Evolutionary conservation across 2,113 vertebrate species (phyloP).

Genomic region (Zeus faber): DNA sequence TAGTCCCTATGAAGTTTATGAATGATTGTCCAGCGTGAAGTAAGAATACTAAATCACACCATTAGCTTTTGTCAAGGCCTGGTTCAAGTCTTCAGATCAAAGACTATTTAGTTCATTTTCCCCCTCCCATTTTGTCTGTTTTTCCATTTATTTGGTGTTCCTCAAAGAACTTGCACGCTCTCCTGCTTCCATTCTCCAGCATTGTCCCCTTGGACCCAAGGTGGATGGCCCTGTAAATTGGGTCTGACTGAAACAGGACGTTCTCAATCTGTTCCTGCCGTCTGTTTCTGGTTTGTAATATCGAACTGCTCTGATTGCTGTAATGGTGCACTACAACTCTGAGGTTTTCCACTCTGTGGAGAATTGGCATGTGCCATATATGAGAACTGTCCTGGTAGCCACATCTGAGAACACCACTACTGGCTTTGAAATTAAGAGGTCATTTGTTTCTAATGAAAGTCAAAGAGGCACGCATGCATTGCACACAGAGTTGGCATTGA

Average conservation of each 20-base stretch:
- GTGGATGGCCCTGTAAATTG: slow-evolving; percentile 65
- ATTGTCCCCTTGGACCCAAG: slow-evolving; percentile 55
- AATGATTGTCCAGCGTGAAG: slow-evolving; percentile 29
- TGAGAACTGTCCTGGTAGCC: slow-evolving; percentile 52
- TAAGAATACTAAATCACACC: slow-evolving; percentile 26
- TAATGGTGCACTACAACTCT: slow-evolving; percentile 53
- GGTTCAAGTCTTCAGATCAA: slow-evolving; percentile 36
- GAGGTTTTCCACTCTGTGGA: slow-evolving; percentile 56
- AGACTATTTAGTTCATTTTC: slow-evolving; percentile 31
- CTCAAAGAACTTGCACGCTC: slow-evolving; percentile 46
- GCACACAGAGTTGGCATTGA: slow-evolving; percentile 26
- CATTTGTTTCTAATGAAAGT: slow-evolving; percentile 53
- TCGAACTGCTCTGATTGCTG: slow-evolving; percentile 67
- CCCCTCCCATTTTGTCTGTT: slow-evolving; percentile 9
- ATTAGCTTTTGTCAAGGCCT: slow-evolving; percentile 40
- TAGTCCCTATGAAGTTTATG: slow-evolving; percentile 39
- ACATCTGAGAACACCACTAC: slow-evolving; percentile 34
- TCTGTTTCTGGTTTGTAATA: slow-evolving; percentile 73
- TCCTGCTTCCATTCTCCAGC: slow-evolving; percentile 47
- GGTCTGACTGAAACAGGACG: slow-evolving; percentile 70
- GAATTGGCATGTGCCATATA: slow-evolving; percentile 60
- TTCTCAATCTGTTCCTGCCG: slow-evolving; percentile 70
- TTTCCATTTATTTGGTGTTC: slow-evolving; percentile 27
- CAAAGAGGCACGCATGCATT: slow-evolving; percentile 32
- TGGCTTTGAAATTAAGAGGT: slow-evolving; percentile 57